A percentile compares a stretch with the other conserved stretches of the same genome.
Conservation (phyloP, 2,113 vertebrate genomes). For the Trichechus manatus region DNA sequence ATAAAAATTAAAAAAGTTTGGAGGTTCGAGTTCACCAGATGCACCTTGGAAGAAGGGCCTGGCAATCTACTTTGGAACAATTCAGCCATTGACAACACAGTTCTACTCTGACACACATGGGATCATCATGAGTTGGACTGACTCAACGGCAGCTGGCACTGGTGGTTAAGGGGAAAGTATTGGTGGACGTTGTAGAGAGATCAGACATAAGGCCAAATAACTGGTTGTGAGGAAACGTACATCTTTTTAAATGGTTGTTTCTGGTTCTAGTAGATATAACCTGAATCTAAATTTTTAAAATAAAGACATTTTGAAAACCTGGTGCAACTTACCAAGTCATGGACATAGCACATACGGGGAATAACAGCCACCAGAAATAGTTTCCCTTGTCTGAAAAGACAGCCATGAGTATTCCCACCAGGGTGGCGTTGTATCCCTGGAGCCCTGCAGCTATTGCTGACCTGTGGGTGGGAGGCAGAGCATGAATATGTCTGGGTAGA, state of each 20-base stretch:
- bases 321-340: slow-evolving; percentile 94
- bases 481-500: neutral
- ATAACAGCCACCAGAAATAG: slow-evolving; percentile 97
- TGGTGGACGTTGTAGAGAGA: neutral
- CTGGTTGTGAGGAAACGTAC: neutral
- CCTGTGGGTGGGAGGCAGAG: slow-evolving; percentile 83
- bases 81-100: neutral
- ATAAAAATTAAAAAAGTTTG: too few species aligned
- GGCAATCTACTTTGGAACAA: neutral
- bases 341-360: slow-evolving; percentile 93
- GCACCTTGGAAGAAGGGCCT: neutral
- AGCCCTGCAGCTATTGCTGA: slow-evolving; percentile 93
- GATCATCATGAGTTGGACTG: neutral
- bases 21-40: neutral
- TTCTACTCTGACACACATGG: neutral
- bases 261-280: neutral
- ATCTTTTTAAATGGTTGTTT: neutral
- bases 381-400: slow-evolving; percentile 92
- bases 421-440: slow-evolving; percentile 95
- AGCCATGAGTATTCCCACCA: slow-evolving; percentile 96
- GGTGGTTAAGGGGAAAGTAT: neutral
- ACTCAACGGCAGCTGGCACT: neutral
- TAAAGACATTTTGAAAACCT: slow-evolving; percentile 19
- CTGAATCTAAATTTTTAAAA: neutral
- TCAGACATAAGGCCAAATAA: neutral